Percentiles rank a stretch among this genome's conserved stretches.
These are phyloP conservation scores for Rhegmatorhina hoffmannsi DNA, from an alignment of 2,113 vertebrate genomes.

Conservation along the genomic window DNA sequence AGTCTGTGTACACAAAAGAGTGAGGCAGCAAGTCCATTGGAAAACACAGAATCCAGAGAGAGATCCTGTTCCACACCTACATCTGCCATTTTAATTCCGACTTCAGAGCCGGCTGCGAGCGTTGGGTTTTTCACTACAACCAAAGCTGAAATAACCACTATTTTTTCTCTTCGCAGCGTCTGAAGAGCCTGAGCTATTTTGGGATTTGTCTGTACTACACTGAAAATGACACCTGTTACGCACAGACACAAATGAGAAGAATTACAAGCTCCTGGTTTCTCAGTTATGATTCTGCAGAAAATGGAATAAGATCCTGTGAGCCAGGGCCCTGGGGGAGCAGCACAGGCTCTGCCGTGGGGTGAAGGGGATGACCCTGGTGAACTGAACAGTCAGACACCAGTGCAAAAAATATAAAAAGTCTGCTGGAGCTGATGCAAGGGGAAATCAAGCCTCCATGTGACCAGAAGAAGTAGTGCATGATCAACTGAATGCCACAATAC, in stretches of 20 bases:
- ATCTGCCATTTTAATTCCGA: constrained; percentile 48
- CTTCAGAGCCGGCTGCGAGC: constrained; percentile 27
- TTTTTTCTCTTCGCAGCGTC: constrained; percentile 35
- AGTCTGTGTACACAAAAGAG: background rate
- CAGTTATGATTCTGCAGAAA: background rate
- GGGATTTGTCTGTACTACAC: constrained; percentile 67
- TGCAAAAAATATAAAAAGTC: background rate
- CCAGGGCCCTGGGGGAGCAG: background rate
- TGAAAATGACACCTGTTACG: constrained; percentile 74
- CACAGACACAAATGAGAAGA: constrained; percentile 49
- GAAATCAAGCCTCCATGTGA: constrained; percentile 19
- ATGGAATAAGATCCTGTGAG: background rate
- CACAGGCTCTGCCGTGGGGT: background rate
- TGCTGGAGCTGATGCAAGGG: constrained; percentile 8
- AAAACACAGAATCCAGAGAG: background rate
- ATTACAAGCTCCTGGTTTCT: background rate
- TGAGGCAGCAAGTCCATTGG: background rate
- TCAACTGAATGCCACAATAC: constrained; percentile 5
- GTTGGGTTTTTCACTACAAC: constrained; percentile 53
- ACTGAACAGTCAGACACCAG: background rate
- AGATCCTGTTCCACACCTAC: background rate
- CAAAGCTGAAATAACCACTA: constrained; percentile 60
- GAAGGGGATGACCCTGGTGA: background rate
- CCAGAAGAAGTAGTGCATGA: constrained; percentile 16
- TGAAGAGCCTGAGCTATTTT: constrained; percentile 70